These are phyloP conservation scores for Erinaceus europaeus DNA, from an alignment of 2,113 vertebrate genomes.

Conservation along the genomic window DNA sequence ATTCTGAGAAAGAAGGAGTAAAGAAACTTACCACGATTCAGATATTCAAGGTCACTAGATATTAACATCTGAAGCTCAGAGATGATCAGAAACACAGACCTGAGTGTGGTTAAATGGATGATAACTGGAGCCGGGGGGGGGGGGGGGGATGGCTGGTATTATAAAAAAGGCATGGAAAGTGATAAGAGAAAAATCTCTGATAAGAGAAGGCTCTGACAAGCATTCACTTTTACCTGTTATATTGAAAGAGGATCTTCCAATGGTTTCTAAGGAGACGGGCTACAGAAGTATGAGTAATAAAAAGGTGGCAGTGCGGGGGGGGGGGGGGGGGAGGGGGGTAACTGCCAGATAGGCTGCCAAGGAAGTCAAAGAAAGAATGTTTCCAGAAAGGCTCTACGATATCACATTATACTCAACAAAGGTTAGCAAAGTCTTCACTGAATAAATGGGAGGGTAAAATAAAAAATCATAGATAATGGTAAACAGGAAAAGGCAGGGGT, in stretches of 20 bases:
- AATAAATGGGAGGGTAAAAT: background rate
- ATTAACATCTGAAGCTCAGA: slow-evolving; percentile 1
- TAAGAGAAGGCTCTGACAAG: background rate
- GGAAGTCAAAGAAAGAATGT: background rate
- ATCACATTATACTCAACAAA: background rate
- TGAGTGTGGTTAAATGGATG: background rate
- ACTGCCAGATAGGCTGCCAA: background rate
- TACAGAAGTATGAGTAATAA: background rate
- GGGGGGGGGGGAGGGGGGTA: background rate
- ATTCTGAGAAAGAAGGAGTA: too few species aligned
- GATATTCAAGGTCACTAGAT: background rate
- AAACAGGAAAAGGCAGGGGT: background rate
- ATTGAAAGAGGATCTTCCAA: slow-evolving; percentile 2
- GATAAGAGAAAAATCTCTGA: background rate
- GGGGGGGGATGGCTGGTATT: background rate
- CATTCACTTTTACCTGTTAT: too few species aligned
- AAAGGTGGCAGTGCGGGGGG: background rate
- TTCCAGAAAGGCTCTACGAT: background rate
- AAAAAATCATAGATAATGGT: background rate
- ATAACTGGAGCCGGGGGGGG: too few species aligned
- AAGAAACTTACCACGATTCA: background rate
- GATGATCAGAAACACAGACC: background rate
- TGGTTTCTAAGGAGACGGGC: background rate
- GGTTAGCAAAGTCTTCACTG: background rate
- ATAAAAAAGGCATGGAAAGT: background rate